A percentile compares a stretch with the other conserved stretches of the same genome.
Evolutionary conservation across 2,888 invertebrate genomes (phyloP).

Genomic region (Scaptomyza cyrtandrae): DNA sequence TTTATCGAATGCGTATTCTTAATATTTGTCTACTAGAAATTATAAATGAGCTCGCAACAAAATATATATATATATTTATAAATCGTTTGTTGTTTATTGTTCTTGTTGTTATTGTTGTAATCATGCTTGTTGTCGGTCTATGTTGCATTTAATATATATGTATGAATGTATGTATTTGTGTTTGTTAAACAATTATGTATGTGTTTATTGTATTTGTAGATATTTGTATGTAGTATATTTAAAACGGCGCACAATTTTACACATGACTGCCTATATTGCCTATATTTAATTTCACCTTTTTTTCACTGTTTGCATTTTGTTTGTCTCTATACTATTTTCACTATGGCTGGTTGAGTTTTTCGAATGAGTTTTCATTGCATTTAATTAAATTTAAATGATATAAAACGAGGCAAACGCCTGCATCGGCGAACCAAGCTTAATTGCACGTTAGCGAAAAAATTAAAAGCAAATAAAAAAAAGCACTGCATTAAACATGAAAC

Average conservation of each 20-base stretch:
- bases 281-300: conserved; percentile 79
- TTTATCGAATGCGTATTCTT: conserved; percentile 22
- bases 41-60: conserved; percentile 39
- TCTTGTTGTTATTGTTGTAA: conserved; percentile 48
- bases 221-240: conserved; percentile 47
- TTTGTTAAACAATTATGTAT: conserved; percentile 36
- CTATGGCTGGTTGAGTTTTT: conserved; percentile 75
- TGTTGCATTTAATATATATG: conserved; percentile 36
- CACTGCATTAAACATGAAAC: conserved; percentile 20
- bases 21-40: conserved; percentile 45
- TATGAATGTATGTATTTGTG: conserved; percentile 25
- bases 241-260: conserved; percentile 79
- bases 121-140: conserved; percentile 44
- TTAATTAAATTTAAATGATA: conserved; percentile 73
- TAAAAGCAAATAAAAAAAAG: conserved; percentile 47
- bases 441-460: conserved; percentile 70
- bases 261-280: conserved; percentile 78
- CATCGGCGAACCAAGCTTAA: conserved; percentile 54
- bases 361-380: conserved; percentile 66
- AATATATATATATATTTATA: conserved; percentile 13
- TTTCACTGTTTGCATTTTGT: conserved; percentile 79
- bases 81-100: conserved; percentile 22
- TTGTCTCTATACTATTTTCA: conserved; percentile 77
- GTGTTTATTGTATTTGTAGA: conserved; percentile 30
- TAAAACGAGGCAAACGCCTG: conserved; percentile 25